These are phyloP conservation scores for Hylaea fasciaria DNA, from an alignment of 2,888 invertebrate genomes.

Conservation along the genomic window DNA sequence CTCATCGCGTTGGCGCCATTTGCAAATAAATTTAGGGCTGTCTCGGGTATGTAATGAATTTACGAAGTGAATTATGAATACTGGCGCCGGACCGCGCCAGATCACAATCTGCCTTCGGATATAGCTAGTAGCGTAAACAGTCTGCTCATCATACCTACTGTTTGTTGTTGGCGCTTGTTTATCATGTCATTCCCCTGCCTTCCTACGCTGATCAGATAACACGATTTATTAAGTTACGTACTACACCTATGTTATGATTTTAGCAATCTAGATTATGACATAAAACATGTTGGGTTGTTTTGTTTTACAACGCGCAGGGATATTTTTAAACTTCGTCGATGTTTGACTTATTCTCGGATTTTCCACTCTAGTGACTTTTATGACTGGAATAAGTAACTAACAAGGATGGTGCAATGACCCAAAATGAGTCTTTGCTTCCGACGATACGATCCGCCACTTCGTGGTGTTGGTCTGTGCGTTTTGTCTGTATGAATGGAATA, in stretches of 20 bases:
- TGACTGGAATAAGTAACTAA: background rate
- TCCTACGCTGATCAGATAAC: conserved; percentile 54
- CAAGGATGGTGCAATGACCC: too few species aligned
- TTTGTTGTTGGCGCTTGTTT: conserved; percentile 58
- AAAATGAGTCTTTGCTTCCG: too few species aligned
- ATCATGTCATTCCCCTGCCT: conserved; percentile 57
- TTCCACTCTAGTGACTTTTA: conserved; percentile 1
- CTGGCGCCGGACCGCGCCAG: conserved; percentile 72
- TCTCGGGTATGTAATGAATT: conserved; percentile 79
- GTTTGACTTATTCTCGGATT: conserved; percentile 15
- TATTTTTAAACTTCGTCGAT: conserved; percentile 17
- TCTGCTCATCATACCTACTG: conserved; percentile 63
- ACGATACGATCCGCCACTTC: too few species aligned
- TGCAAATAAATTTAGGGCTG: conserved; percentile 82
- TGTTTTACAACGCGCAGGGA: background rate
- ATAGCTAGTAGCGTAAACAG: conserved; percentile 66
- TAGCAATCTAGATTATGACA: conserved; percentile 27
- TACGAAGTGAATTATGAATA: conserved; percentile 77
- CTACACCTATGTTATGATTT: conserved; percentile 31
- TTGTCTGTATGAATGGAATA: too few species aligned
- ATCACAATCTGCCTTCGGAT: conserved; percentile 71
- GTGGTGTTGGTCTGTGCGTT: too few species aligned
- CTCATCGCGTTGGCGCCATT: conserved; percentile 79
- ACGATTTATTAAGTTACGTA: conserved; percentile 51
- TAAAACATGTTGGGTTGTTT: background rate